Percentiles rank a stretch among this genome's conserved stretches.
phyloP scores from a whole-genome alignment of 2,797 vertebrate species.

The Pelochelys cantorii region DNA sequence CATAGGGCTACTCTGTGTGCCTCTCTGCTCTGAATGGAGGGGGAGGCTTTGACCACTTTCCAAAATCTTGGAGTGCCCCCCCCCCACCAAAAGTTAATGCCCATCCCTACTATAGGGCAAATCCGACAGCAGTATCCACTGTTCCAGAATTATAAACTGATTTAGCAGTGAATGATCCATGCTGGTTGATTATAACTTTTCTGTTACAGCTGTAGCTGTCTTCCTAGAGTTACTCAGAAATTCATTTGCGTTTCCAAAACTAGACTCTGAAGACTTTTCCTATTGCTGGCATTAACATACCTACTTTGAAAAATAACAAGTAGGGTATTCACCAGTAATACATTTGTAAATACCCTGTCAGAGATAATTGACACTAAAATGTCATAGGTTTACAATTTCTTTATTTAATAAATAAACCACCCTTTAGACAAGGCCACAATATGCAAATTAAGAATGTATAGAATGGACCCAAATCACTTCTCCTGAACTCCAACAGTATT shows the following conservation, averaged over 20 bases:
- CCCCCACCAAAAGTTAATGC: too few relatives aligned
- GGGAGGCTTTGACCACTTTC: too few relatives aligned
- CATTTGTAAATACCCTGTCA: not conserved
- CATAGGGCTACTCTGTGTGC: too few relatives aligned
- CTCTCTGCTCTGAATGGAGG: too few relatives aligned
- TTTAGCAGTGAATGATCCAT: not conserved
- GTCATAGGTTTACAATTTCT: not conserved
- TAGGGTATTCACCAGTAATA: not conserved
- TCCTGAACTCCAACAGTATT: not conserved
- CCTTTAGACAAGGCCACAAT: not conserved
- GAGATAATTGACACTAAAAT: not conserved
- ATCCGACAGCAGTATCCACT: not conserved
- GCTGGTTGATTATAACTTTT: not conserved
- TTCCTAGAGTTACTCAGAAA: not conserved
- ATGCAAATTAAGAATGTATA: not conserved
- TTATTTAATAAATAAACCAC: not conserved
- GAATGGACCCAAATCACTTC: not conserved
- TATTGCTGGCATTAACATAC: not conserved
- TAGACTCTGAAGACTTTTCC: not conserved
- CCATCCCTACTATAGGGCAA: not conserved
- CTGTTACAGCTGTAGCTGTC: not conserved
- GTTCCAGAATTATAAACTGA: not conserved
- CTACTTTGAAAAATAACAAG: not conserved
- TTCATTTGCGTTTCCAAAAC: not conserved
- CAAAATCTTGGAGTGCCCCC: too few relatives aligned